A percentile compares a stretch with the other conserved stretches of the same genome.
These are phyloP conservation scores for Willisornis vidua DNA, from an alignment of 2,113 vertebrate species.

Conservation along the genomic window DNA sequence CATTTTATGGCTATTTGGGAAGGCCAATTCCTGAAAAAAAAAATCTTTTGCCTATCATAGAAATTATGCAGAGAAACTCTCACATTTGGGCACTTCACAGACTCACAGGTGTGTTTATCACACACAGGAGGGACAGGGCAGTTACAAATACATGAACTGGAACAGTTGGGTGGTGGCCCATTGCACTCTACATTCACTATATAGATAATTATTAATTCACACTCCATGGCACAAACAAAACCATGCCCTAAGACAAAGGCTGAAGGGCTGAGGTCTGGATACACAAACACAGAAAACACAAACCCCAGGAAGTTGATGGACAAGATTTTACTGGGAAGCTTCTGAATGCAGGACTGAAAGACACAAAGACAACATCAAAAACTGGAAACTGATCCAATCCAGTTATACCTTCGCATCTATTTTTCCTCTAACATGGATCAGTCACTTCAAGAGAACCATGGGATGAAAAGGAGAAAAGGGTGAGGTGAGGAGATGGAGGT, in stretches of 20 bases:
- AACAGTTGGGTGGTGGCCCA: not conserved
- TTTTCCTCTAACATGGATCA: not conserved
- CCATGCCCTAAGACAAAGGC: not conserved
- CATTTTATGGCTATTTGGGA: not conserved
- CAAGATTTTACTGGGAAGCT: not conserved
- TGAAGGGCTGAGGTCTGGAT: not conserved
- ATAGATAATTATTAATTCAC: not conserved
- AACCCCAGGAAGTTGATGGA: not conserved
- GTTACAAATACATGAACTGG: not conserved
- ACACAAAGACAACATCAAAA: not conserved
- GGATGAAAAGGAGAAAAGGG: not conserved
- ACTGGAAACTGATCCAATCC: not conserved
- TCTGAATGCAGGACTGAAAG: not conserved
- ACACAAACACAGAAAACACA: not conserved
- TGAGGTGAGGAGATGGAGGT: not conserved
- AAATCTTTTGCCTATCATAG: not conserved
- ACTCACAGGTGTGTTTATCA: not conserved
- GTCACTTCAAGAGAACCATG: not conserved
- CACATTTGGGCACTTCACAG: not conserved
- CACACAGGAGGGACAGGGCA: not conserved
- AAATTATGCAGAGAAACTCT: not conserved
- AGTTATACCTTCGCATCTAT: not conserved
- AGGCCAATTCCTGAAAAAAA: not conserved
- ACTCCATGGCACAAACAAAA: not conserved
- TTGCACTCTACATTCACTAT: not conserved